Percentiles rank a stretch among this genome's conserved stretches.
phyloP scores from a whole-genome alignment of 1,140 invertebrate species.

The Drosophila melanogaster region Release_6_plus_ISO1_MT NT_033777.3:8918501-8919000 shows the following conservation, averaged over 20 bases:
- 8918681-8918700: constrained; percentile 66
- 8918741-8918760: constrained; percentile 54
- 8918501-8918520: constrained; percentile 8
- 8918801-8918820: constrained; percentile 34
- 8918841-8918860: neutral
- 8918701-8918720: constrained; percentile 58
- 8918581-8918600: constrained; percentile 35
- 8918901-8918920: neutral
- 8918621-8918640: neutral
- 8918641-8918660: constrained; percentile 76
- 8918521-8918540: constrained; percentile 29
- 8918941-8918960: no score
- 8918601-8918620: constrained; percentile 8
- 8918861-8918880: neutral
- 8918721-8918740: constrained; percentile 50
- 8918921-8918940: no score
- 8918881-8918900: neutral
- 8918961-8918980: no score
- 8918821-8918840: neutral
- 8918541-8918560: constrained; percentile 44
- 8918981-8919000: no score
- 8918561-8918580: constrained; percentile 51
- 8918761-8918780: constrained; percentile 68
- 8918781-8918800: constrained; percentile 76
- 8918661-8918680: constrained; percentile 79